These are phyloP conservation scores for Synchiropus splendidus DNA, from an alignment of 2,113 vertebrate genomes.

Conservation along the genomic window DNA sequence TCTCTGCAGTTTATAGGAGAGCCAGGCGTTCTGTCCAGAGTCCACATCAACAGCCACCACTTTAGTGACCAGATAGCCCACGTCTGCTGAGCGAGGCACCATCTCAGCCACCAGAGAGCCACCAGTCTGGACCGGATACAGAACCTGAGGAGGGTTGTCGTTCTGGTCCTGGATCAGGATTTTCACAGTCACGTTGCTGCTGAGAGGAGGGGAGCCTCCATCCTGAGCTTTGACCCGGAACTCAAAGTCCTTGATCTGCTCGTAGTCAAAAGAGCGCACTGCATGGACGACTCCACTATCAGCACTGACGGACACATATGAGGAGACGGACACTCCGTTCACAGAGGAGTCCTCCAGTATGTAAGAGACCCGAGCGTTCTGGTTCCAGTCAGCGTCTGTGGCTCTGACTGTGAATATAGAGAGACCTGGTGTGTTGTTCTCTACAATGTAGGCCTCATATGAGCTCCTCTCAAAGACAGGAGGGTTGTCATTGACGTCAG, in stretches of 20 bases:
- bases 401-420: conserved; percentile 48
- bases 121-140: conserved; percentile 44
- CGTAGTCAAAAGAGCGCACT: conserved; percentile 60
- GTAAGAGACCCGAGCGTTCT: conserved; percentile 58
- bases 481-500: conserved; percentile 61
- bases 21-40: conserved; percentile 9
- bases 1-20: conserved; percentile 8
- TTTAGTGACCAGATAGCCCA: conserved; percentile 7
- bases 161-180: conserved; percentile 44
- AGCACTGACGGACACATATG: conserved; percentile 52
- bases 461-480: conserved; percentile 51
- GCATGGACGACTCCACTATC: conserved; percentile 55
- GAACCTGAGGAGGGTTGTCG: conserved; percentile 39
- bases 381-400: conserved; percentile 52
- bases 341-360: conserved; percentile 48
- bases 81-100: conserved; percentile 5
- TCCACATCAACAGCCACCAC: conserved; percentile 9
- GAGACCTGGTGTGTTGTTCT: conserved; percentile 53
- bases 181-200: conserved; percentile 25
- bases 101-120: conserved; percentile 8
- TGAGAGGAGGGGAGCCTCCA: conserved; percentile 34
- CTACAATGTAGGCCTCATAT: conserved; percentile 46
- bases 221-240: conserved; percentile 46
- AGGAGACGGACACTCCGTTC: conserved; percentile 47
- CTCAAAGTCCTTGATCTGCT: conserved; percentile 52